Evolutionary conservation across 2,113 vertebrate genomes (phyloP), one percentile per base, ranked within the genome.

Genomic region (Brachyistius frenatus): DNA sequence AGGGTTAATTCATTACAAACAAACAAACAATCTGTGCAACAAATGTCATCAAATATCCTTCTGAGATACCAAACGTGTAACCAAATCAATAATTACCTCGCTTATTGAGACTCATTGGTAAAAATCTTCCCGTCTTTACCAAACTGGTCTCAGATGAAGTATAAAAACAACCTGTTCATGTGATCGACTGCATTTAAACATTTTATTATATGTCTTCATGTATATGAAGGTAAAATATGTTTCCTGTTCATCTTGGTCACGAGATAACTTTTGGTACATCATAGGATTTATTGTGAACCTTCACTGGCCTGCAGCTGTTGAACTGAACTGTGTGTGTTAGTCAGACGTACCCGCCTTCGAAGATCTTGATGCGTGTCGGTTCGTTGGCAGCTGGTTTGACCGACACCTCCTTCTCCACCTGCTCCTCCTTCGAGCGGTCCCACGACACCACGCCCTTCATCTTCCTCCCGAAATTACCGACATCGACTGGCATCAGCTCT

Each of bases 311-410:
- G 33, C 32, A 35, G 33, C 2, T 57, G 7, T 14, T 50, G 13
- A n/a, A 16, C 31, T 50, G 13, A n/a, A 16, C 46, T 9, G 33
- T 47, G 56, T 65, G 44, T 13, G n/a, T 52, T 77, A 63, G 7
- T 35, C 50, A 39, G 15, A 93, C 98, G 81, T 96, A 99, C 98
- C 98, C 98, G 94, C 98, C 98, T 95, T 99, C 98, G 93, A 99
- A 99, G 94, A 99, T 99, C 96, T 98, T 99, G 93, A 99, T 97
- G 86, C 98, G 96, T 73, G 97, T 95, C 66, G 97, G 97, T 92
- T 99, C 98, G 1, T 13, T 3, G 80, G 93, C 79, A 39, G 94
- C 86, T 92, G 95, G 96, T 92, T 98, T 99, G 93, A 94, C 89
- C 58, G 95, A 93, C 69, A 95, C 94, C 81, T 98, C 98, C 94